Percentiles rank a stretch among this genome's conserved stretches.
These are phyloP conservation scores for Gortyna flavago DNA, from an alignment of 2,888 invertebrate genomes.

Conservation along the genomic window DNA sequence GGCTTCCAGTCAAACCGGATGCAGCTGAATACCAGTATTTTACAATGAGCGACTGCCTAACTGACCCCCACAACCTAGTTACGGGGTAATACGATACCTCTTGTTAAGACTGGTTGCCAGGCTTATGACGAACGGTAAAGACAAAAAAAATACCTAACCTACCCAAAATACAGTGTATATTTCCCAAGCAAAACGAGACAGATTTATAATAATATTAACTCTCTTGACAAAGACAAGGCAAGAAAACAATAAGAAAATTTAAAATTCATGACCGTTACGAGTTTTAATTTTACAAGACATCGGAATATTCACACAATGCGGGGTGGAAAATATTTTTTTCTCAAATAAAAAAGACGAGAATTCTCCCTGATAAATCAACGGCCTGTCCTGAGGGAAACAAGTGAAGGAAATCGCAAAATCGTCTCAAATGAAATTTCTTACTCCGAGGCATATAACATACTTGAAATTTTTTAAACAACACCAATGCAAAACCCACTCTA, in stretches of 20 bases:
- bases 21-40: neutral
- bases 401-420: slow-evolving; percentile 84
- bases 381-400: slow-evolving; percentile 78
- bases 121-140: neutral
- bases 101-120: too few species aligned
- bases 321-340: slow-evolving; percentile 62
- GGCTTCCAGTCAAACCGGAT: neutral
- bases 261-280: slow-evolving; percentile 33
- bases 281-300: slow-evolving; percentile 57
- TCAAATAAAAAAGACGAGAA: slow-evolving; percentile 73
- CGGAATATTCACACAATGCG: slow-evolving; percentile 30
- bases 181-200: too few species aligned
- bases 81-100: neutral
- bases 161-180: neutral
- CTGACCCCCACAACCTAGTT: neutral
- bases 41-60: neutral
- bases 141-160: neutral
- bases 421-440: slow-evolving; percentile 89
- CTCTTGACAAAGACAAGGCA: neutral
- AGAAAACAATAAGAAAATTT: slow-evolving; percentile 20
- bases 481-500: slow-evolving; percentile 63
- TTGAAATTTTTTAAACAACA: slow-evolving; percentile 67
- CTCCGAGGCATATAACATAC: slow-evolving; percentile 81
- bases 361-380: slow-evolving; percentile 85
- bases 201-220: slow-evolving; percentile 7